These are phyloP conservation scores for Apus apus DNA, from an alignment of 2,113 vertebrate species.

Conservation along the genomic window DNA sequence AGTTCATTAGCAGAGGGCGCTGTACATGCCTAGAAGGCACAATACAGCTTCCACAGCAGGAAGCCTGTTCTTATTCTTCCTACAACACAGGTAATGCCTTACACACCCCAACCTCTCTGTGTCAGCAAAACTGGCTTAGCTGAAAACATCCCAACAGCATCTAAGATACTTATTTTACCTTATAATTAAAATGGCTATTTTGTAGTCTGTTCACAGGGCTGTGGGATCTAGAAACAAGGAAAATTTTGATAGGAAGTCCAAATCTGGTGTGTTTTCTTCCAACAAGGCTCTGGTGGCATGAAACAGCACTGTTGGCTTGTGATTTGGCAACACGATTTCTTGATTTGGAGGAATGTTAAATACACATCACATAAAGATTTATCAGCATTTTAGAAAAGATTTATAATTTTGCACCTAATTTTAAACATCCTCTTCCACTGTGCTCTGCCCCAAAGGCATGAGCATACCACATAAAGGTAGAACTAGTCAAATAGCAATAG, in stretches of 20 bases:
- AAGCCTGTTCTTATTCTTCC: background rate
- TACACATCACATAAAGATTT: background rate
- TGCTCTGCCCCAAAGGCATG: background rate
- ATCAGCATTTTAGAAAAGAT: background rate
- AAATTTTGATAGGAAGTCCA: background rate
- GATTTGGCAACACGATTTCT: background rate
- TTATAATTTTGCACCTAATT: slow-evolving; percentile 17
- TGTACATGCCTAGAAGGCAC: background rate
- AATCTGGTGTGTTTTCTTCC: background rate
- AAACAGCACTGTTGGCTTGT: background rate
- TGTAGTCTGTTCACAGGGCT: background rate
- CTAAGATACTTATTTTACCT: background rate
- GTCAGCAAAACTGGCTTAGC: background rate
- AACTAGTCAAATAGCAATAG: background rate
- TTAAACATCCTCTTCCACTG: background rate
- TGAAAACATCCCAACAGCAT: background rate
- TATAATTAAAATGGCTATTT: background rate
- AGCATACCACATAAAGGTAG: background rate
- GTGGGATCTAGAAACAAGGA: background rate
- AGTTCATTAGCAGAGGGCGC: background rate
- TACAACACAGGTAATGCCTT: background rate
- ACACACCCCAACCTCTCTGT: background rate
- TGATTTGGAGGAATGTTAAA: background rate
- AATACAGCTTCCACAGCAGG: background rate
- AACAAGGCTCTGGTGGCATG: background rate